Evolutionary conservation across 37 sponge, comb jelly and placozoan species (phyloP).

Genomic region (Chondrilla cf. caribensis): DNA sequence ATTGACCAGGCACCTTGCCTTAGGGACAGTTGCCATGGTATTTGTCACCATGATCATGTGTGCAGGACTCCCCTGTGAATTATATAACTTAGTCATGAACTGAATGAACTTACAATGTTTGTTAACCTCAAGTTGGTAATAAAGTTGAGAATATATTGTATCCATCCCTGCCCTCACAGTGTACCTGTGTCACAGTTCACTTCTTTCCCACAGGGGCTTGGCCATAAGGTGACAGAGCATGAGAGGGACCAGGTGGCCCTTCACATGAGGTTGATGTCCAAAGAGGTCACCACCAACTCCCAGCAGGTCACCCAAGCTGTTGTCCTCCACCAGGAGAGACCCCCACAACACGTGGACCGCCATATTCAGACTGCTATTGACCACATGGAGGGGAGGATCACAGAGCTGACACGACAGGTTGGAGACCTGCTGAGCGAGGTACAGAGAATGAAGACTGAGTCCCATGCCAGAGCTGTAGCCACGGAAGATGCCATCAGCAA

Average conservation of each 20-base stretch:
- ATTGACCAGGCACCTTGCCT: not conserved
- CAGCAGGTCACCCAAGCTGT: not conserved
- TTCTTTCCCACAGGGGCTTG: no score
- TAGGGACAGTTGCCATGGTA: no score
- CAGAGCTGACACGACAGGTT: conserved; percentile 21
- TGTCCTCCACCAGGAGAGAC: no score
- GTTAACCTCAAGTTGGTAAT: no score
- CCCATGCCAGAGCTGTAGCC: not conserved
- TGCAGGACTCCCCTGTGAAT: no score
- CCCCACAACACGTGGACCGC: no score
- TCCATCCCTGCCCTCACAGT: not conserved
- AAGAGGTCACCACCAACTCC: not conserved
- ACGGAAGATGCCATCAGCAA: conserved; percentile 27
- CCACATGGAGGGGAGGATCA: not conserved
- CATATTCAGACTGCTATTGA: conserved; percentile 3
- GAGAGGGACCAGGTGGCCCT: not conserved
- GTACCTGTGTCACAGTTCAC: not conserved
- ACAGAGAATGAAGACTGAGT: conserved; percentile 8
- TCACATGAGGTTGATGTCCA: not conserved
- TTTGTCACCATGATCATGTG: no score
- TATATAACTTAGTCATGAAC: no score
- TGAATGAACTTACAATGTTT: no score
- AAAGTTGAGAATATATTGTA: no score
- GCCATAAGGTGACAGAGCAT: not conserved
- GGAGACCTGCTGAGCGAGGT: not conserved